These are phyloP conservation scores for Schizaphis graminum DNA, from an alignment of 2,888 invertebrate species.

Conservation along the genomic window DNA sequence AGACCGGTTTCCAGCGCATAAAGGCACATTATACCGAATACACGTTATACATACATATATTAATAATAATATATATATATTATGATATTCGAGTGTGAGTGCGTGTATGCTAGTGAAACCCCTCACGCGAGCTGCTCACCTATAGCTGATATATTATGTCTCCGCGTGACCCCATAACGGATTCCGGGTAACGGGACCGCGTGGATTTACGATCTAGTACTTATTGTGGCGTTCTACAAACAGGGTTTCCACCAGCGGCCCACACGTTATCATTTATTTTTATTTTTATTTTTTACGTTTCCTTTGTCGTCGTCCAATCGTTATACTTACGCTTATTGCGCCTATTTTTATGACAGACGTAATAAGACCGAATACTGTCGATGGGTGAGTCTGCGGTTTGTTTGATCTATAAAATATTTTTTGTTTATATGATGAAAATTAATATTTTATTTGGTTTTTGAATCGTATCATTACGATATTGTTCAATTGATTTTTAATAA, in stretches of 20 bases:
- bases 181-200: slow-evolving; percentile 63
- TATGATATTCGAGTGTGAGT: not conserved
- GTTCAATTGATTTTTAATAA: not conserved
- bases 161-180: slow-evolving; percentile 59
- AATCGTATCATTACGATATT: not conserved
- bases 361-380: not conserved
- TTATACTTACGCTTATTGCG: not conserved
- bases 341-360: not conserved
- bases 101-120: not conserved
- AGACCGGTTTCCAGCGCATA: slow-evolving; percentile 54
- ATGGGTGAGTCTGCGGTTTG: not conserved
- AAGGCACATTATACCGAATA: not conserved
- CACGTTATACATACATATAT: not conserved
- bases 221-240: slow-evolving; percentile 4
- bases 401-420: not conserved
- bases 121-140: not conserved
- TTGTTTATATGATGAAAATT: not conserved
- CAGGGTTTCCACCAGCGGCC: slow-evolving; percentile 34
- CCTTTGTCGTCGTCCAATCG: not conserved
- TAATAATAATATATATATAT: not conserved
- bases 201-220: slow-evolving; percentile 34
- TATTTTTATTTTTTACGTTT: not conserved
- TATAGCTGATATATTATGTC: slow-evolving; percentile 7
- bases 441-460: not conserved
- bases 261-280: not conserved